Conservation (phyloP, 2,888 invertebrate species). For the Pycnomerus fuliginosus region DNA sequence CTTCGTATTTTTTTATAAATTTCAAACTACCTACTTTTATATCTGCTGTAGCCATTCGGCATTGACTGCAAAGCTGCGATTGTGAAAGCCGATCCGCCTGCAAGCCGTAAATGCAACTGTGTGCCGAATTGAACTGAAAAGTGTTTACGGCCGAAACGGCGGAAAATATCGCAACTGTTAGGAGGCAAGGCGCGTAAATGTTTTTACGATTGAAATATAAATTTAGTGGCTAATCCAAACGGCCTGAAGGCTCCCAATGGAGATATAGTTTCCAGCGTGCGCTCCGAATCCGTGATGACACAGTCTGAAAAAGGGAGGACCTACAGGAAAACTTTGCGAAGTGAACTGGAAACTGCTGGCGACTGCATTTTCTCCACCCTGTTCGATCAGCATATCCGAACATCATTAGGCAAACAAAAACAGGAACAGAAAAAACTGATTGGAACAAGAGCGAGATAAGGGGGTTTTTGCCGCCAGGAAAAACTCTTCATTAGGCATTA, state of each 20-base stretch:
- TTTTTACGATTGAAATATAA: constrained; percentile 45
- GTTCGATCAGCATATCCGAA: constrained; percentile 28
- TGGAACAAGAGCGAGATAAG: no score
- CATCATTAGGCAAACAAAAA: constrained; percentile 26
- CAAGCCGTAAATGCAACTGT: no score
- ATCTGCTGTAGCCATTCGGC: no score
- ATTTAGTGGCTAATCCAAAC: constrained; percentile 42
- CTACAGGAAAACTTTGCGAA: constrained; percentile 38
- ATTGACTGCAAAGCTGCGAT: no score
- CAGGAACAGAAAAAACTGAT: constrained; percentile 4
- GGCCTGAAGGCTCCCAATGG: constrained; percentile 29
- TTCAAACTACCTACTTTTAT: no score
- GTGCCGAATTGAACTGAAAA: no score
- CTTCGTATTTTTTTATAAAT: no score
- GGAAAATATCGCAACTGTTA: constrained; percentile 11
- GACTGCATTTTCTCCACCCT: constrained; percentile 31
- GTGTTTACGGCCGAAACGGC: not conserved
- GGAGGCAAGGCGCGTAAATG: constrained; percentile 37
- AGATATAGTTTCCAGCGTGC: constrained; percentile 34
- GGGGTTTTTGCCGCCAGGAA: constrained; percentile 19
- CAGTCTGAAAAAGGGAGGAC: constrained; percentile 28
- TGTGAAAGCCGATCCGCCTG: no score
- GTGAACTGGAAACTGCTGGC: constrained; percentile 44
- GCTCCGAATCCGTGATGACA: constrained; percentile 35
- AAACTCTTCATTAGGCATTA: constrained; percentile 47